Evolutionary conservation across 1,140 invertebrate species (phyloP), one percentile per base, ranked within the genome.

Genomic region (Trachymyrmex cornetzi): DNA sequence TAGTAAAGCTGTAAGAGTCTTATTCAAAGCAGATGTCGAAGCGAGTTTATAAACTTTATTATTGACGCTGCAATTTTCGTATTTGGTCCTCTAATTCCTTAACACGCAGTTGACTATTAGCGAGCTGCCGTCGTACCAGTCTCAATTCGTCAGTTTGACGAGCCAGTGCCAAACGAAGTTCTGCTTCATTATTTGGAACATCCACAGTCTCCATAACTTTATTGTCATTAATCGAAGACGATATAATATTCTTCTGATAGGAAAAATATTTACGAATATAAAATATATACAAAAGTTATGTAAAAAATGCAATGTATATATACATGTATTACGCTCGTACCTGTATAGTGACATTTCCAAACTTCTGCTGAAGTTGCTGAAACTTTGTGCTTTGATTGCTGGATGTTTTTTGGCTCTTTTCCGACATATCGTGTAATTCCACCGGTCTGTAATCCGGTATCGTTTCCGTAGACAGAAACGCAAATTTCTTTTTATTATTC

Each of bases 401-500:
- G 61, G 96, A 97, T 9, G 97, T 98, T 92, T 98, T 98, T 87
- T 97, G 96, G 69, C 95, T 96, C 90, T 98, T 98, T 88, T 97
- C 97, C 22, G 95, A 96, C 79, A 96, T 94, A 55, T 95, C 93
- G 53, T 93, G 91, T 0, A 93, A 95, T 89, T 96, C 96, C 5
- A 97, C 95, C 6, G 97, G 97, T 88, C 98, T 96, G 94, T 98
- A 98, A 95, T 98, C 98, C 53, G 98, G 97, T 75, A 97, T 96
- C 16, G 98, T 98, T 95, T 98, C 97, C 4, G 97, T 97, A 27
- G 97, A 97, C 1, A 98, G 95, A 94, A 98, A 98, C 2, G 97
- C 97, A 94, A 98, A 98, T 95, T 98, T 98, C 95, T 97, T 97
- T 89, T 97, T 97, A 91, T 97, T 98, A 94, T 98, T 98, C 12